phyloP scores from a whole-genome alignment of 2,888 invertebrate genomes.

The Morpho helenor region DNA sequence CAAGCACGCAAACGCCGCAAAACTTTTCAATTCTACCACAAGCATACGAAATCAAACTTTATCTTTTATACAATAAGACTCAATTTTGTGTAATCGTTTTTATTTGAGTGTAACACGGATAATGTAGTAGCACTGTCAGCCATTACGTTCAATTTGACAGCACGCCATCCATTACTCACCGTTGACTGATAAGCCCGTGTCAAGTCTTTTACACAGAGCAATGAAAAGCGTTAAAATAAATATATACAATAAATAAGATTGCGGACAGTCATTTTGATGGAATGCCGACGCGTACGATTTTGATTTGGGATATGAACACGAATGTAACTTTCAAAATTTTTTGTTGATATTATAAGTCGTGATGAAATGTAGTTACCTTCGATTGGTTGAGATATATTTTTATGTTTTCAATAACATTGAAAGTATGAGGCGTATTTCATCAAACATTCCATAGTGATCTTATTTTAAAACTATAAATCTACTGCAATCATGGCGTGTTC shows the following conservation, averaged over 20 bases:
- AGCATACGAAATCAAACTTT: neutral
- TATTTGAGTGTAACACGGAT: slow-evolving; percentile 13
- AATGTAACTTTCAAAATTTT: neutral
- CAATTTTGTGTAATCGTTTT: neutral
- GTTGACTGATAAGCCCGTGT: slow-evolving; percentile 23
- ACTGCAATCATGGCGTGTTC: too few relatives aligned
- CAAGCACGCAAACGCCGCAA: neutral
- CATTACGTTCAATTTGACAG: slow-evolving; percentile 24
- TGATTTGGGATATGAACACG: slow-evolving; percentile 12
- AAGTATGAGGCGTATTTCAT: too few relatives aligned
- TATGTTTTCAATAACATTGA: neutral
- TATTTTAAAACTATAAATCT: too few relatives aligned
- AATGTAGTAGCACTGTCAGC: slow-evolving; percentile 21
- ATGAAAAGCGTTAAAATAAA: slow-evolving; percentile 20
- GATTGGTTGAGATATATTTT: slow-evolving; percentile 1
- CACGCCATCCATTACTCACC: slow-evolving; percentile 21
- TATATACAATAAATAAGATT: slow-evolving; percentile 5
- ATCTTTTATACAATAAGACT: neutral
- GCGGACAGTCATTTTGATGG: slow-evolving; percentile 1
- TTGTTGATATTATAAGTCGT: slow-evolving; percentile 4
- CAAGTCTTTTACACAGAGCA: slow-evolving; percentile 19
- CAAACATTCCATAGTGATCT: too few relatives aligned
- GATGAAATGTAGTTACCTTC: slow-evolving; percentile 7
- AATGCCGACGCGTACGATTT: slow-evolving; percentile 14
- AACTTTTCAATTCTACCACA: neutral